Percentiles rank a stretch among this genome's conserved stretches.
phyloP scores from a whole-genome alignment of 2,797 vertebrate species.

The Anabacerthia variegaticeps region DNA sequence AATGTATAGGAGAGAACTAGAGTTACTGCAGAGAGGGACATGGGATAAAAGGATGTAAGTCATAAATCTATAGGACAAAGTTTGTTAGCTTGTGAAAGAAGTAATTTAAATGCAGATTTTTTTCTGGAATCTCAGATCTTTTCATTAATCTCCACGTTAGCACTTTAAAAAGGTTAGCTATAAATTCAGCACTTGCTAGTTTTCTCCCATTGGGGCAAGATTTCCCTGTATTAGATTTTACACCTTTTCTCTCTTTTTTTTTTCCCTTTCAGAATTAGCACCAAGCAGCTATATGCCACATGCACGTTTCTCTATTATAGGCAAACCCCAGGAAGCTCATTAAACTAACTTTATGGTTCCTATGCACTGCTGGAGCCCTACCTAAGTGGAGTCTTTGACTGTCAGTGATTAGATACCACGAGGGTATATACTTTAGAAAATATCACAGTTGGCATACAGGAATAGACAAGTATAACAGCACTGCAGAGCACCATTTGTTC shows the following conservation, averaged over 20 bases:
- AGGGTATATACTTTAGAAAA: conserved; percentile 20
- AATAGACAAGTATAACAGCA: background rate
- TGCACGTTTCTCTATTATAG: background rate
- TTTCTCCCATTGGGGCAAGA: background rate
- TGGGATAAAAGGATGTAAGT: background rate
- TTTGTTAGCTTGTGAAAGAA: background rate
- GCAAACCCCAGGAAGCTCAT: conserved; percentile 42
- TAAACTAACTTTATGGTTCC: conserved; percentile 46
- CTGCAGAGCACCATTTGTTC: conserved; percentile 9
- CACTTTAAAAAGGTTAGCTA: background rate
- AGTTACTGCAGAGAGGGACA: background rate
- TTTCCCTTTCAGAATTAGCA: background rate
- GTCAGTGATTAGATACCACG: conserved; percentile 26
- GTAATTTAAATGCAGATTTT: conserved; percentile 7
- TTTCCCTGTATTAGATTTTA: background rate
- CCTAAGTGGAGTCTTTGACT: conserved; percentile 19
- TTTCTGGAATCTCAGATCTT: background rate
- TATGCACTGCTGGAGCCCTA: conserved; percentile 36
- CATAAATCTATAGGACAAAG: background rate
- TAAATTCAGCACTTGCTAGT: background rate
- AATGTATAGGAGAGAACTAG: background rate
- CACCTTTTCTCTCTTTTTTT: background rate
- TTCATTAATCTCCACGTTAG: conserved; percentile 25
- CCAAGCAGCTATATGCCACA: background rate
- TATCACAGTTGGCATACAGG: background rate